A percentile compares a stretch with the other conserved stretches of the same genome.
Evolutionary conservation across 1,140 invertebrate species (phyloP).

Genomic region (Aradophagus sp.): DNA sequence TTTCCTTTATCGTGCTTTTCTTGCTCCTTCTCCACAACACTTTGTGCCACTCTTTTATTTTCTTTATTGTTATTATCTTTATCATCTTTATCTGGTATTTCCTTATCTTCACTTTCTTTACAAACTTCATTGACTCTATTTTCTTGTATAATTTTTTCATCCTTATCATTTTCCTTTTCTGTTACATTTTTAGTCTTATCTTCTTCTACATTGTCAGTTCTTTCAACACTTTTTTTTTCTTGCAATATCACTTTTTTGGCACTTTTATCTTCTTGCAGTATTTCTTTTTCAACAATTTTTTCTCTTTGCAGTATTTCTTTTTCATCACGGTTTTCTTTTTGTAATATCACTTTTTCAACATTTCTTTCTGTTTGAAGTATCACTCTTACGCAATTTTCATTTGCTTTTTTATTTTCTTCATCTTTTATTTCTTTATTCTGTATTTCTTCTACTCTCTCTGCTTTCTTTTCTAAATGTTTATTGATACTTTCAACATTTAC

Average conservation of each 20-base stretch:
- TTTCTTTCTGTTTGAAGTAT: too few relatives aligned
- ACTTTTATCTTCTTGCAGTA: neutral
- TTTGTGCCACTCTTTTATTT: neutral
- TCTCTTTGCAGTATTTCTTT: too few relatives aligned
- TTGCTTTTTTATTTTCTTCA: too few relatives aligned
- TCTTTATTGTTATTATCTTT: neutral
- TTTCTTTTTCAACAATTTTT: neutral
- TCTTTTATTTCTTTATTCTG: too few relatives aligned
- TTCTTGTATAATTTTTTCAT: neutral
- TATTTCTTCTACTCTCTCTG: too few relatives aligned
- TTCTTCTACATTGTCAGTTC: neutral
- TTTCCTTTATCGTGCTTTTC: neutral
- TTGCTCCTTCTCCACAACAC: neutral
- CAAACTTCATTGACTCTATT: too few relatives aligned
- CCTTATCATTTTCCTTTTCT: conserved; percentile 4
- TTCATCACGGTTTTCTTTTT: too few relatives aligned
- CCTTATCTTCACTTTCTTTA: too few relatives aligned
- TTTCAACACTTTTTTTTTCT: neutral
- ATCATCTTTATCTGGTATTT: too few relatives aligned
- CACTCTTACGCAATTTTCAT: too few relatives aligned
- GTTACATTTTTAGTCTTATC: neutral
- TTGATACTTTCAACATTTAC: neutral
- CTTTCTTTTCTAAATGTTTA: neutral
- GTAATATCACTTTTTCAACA: too few relatives aligned
- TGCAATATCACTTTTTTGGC: too few relatives aligned